Evolutionary conservation across 2,797 vertebrate genomes (phyloP), one percentile per base, ranked within the genome.

Genomic region (Pagetopsis macropterus): DNA sequence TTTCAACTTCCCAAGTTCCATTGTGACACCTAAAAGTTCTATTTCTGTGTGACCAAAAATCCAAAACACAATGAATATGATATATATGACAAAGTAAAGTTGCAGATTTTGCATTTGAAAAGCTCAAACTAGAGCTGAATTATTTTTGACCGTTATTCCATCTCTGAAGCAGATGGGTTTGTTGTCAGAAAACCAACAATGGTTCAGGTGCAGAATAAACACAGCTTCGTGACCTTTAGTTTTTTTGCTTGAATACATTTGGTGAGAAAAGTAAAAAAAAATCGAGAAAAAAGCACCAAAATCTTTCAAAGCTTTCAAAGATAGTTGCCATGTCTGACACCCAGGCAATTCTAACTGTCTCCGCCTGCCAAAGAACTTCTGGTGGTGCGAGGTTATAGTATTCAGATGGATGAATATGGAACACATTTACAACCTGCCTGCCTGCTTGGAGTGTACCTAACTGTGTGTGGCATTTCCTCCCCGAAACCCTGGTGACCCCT

Each of bases 251-350:
- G 16, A 46, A 49, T 50, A 69, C 66, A 51, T 57, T 43, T 43
- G 59, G 15, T 12, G 44, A 66, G 49, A 67, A 57, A 70, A 60
- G 40, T 58, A 2, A 2, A 9, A 43, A 46, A 56, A 49, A 66
- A 50, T 40, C 44, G 27, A 16, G 19, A 27, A 55, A 65, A 70
- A 0, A 11, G 7, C 5, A 9, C 59, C 52, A 41, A 52, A 76
- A 57, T 75, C 45, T 59, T 10, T 54, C 55, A 69, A 74, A 59
- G 58, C 75, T 71, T 60, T 48, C 31, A 37, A 52, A 81, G 76
- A 76, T 61, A 61, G 68, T 79, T 75, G 68, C 78, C 80, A 70
- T 72, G 57, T 65, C 69, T 85, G 84, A 78, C 83, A 84, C 31
- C 43, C 65, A 27, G 70, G 52, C 66, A 52, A 61, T 62, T 51